A percentile compares a stretch with the other conserved stretches of the same genome.
Conservation (phyloP, 2,888 invertebrate genomes). For the Hydropsyche betteni region DNA sequence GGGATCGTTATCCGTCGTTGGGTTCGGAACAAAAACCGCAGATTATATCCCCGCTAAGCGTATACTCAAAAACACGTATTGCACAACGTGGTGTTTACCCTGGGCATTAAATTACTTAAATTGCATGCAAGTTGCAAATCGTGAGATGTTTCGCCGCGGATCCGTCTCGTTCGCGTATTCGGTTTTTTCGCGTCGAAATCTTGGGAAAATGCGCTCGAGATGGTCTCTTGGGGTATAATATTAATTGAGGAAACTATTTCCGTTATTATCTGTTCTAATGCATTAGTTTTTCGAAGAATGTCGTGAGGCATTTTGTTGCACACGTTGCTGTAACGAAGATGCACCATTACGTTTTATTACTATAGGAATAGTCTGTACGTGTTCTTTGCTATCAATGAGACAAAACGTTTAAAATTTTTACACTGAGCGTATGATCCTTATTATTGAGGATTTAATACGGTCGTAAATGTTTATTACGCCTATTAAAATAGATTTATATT, state of each 20-base stretch:
- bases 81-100: slow-evolving; percentile 43
- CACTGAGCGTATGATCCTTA: too few relatives aligned
- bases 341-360: slow-evolving; percentile 14
- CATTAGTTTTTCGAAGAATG: too few relatives aligned
- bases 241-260: too few relatives aligned
- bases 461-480: too few relatives aligned
- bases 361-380: slow-evolving; percentile 5
- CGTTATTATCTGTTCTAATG: too few relatives aligned
- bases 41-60: slow-evolving; percentile 6
- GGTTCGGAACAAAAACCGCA: too few relatives aligned
- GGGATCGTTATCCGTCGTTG: too few relatives aligned
- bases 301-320: too few relatives aligned
- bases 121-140: slow-evolving; percentile 43
- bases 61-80: slow-evolving; percentile 36
- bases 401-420: neutral
- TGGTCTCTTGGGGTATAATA: too few relatives aligned
- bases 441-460: too few relatives aligned
- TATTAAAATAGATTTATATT: too few relatives aligned
- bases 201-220: neutral
- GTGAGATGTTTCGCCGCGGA: slow-evolving; percentile 40
- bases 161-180: slow-evolving; percentile 16
- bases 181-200: too few relatives aligned
- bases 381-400: neutral
- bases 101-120: slow-evolving; percentile 45
- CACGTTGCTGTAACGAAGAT: slow-evolving; percentile 3